Evolutionary conservation across 2,113 vertebrate species (phyloP), one percentile per base, ranked within the genome.

Genomic region (Alectura lathami): DNA sequence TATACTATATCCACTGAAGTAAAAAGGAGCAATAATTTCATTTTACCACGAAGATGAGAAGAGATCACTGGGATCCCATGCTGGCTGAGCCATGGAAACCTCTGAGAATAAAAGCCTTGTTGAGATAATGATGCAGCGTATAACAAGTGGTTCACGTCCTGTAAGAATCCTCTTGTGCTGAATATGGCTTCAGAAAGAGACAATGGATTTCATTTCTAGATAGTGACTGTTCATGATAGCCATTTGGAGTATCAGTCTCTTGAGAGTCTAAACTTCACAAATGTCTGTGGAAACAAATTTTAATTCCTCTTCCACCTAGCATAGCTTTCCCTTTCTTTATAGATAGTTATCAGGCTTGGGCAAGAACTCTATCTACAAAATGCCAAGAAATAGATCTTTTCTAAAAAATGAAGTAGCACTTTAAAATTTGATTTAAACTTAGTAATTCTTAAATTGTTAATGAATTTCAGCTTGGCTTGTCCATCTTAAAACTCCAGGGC

Each of bases 391-490:
- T 26, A 67, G 30, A 20, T 15, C 6, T 32, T 87, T 54, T 68
- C 48, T 29, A 30, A 29, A 67, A 60, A 76, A 12, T 59, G 56
- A 90, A 94, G 21, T 26, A 68, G 4, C 32, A 57, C 64, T 82
- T 85, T 72, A 76, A 73, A 75, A 70, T 72, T 94, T 82, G 47
- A 56, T 72, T 92, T 75, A n/a, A 70, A 83, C 50, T 64, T 80
- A 77, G 45, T 66, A 59, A 75, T 73, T 94, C 43, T 57, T 73
- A 83, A 73, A 91, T 42, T 67, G 51, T 80, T 94, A 85, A 93
- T 95, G 59, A 90, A 96, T 88, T 93, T 89, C 69, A 89, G 62
- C 48, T 91, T 94, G 84, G 54, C n/a, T 91, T 94, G 91, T 76
- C 89, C 76, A 86, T 72, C 54, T 92, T 83, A 96, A 94, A 94